Evolutionary conservation across 1,140 invertebrate species (phyloP).

Genomic region (Drosophila cardini): DNA sequence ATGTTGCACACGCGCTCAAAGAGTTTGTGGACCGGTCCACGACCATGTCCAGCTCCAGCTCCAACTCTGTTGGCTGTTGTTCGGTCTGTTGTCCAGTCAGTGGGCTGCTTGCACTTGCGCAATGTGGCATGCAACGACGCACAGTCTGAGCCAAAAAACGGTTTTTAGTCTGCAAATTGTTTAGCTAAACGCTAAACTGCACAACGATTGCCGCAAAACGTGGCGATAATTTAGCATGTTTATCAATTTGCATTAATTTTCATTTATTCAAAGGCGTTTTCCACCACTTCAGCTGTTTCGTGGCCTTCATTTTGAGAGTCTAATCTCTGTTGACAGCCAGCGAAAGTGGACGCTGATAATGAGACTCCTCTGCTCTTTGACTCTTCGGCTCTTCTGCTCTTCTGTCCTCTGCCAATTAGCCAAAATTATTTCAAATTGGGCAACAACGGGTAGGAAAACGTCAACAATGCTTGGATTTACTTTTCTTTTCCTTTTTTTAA

Average conservation of each 20-base stretch:
- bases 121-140: slow-evolving; percentile 47
- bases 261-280: slow-evolving; percentile 82
- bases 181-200: slow-evolving; percentile 71
- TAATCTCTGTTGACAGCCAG: slow-evolving; percentile 39
- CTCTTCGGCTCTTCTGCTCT: background rate
- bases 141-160: background rate
- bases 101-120: slow-evolving; percentile 64
- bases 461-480: slow-evolving; percentile 3
- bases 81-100: slow-evolving; percentile 22
- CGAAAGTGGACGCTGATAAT: slow-evolving; percentile 46
- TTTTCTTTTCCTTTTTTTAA: slow-evolving; percentile 15
- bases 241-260: slow-evolving; percentile 75
- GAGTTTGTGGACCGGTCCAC: slow-evolving; percentile 20
- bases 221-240: slow-evolving; percentile 71
- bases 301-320: slow-evolving; percentile 15
- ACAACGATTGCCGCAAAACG: slow-evolving; percentile 67
- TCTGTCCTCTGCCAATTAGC: slow-evolving; percentile 35
- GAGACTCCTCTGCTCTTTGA: background rate
- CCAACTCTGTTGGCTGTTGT: background rate
- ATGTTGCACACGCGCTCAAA: slow-evolving; percentile 56
- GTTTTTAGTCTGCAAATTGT: slow-evolving; percentile 76
- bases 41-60: background rate
- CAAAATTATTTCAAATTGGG: slow-evolving; percentile 34
- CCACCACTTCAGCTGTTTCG: background rate
- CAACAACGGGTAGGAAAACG: background rate